Evolutionary conservation across 2,797 vertebrate species (phyloP).

Genomic region (Sebastes taczanowskii): DNA sequence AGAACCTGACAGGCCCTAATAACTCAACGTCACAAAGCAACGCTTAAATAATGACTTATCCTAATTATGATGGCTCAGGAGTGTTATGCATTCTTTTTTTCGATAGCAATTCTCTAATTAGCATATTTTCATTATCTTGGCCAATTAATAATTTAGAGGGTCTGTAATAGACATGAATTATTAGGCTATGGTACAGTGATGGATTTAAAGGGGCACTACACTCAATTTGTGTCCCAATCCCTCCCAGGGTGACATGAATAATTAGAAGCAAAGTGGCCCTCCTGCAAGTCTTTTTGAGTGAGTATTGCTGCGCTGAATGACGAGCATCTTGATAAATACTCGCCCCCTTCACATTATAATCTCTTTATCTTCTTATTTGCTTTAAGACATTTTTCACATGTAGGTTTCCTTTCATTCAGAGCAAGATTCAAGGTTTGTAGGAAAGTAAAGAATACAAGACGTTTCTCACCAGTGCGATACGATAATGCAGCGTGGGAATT

Average conservation of each 20-base stretch:
- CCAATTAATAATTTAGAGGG: constrained; percentile 89
- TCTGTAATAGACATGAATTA: constrained; percentile 85
- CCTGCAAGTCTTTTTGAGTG: constrained; percentile 15
- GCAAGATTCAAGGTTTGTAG: neutral
- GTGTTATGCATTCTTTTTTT: constrained; percentile 86
- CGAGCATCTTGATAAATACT: constrained; percentile 14
- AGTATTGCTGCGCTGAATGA: constrained; percentile 17
- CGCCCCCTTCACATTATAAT: neutral
- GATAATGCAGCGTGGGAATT: too few relatives aligned
- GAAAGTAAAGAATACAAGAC: neutral
- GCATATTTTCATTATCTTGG: constrained; percentile 92
- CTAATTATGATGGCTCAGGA: constrained; percentile 88
- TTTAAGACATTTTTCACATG: neutral
- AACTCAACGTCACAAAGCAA: constrained; percentile 87
- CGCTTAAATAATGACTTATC: constrained; percentile 89
- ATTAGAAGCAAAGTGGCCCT: constrained; percentile 65
- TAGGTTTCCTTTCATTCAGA: neutral
- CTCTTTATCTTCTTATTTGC: neutral
- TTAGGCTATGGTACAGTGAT: constrained; percentile 79
- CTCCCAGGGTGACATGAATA: constrained; percentile 79
- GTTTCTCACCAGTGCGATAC: too few relatives aligned
- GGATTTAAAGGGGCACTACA: constrained; percentile 81
- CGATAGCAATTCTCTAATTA: constrained; percentile 87
- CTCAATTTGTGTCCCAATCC: constrained; percentile 81
- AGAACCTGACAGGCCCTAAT: constrained; percentile 73